A percentile compares a stretch with the other conserved stretches of the same genome.
Evolutionary conservation across 2,797 vertebrate genomes (phyloP).

Genomic region (Rhabdomys pumilio): DNA sequence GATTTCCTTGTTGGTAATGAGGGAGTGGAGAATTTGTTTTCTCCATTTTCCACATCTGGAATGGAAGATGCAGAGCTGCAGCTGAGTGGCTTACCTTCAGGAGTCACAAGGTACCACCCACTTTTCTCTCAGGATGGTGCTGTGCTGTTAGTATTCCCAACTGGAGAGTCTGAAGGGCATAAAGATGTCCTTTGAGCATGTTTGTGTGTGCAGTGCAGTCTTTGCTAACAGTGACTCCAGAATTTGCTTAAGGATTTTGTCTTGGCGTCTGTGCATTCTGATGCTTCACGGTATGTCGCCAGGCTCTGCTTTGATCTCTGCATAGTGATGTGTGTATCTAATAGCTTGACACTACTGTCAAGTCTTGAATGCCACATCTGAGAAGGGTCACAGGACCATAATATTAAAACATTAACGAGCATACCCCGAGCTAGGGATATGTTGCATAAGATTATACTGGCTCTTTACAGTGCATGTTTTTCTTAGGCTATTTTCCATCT

Average conservation of each 20-base stretch:
- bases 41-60: background rate
- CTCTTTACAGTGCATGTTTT: background rate
- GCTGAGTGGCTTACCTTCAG: background rate
- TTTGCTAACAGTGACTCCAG: background rate
- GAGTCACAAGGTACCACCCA: background rate
- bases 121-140: background rate
- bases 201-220: background rate
- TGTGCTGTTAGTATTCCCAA: background rate
- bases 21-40: background rate
- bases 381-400: constrained; percentile 7
- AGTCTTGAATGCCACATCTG: constrained; percentile 10
- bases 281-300: background rate
- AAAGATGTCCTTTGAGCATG: background rate
- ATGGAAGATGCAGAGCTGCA: background rate
- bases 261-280: background rate
- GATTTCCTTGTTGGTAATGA: background rate
- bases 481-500: constrained; percentile 14
- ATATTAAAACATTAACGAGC: constrained; percentile 26
- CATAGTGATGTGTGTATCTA: background rate
- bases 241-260: constrained; percentile 26
- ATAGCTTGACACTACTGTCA: background rate
- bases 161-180: background rate
- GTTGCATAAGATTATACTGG: constrained; percentile 9
- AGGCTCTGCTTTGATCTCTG: constrained; percentile 32
- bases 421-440: background rate